These are phyloP conservation scores for Buathra laborator DNA, from an alignment of 2,888 invertebrate species.

Conservation along the genomic window DNA sequence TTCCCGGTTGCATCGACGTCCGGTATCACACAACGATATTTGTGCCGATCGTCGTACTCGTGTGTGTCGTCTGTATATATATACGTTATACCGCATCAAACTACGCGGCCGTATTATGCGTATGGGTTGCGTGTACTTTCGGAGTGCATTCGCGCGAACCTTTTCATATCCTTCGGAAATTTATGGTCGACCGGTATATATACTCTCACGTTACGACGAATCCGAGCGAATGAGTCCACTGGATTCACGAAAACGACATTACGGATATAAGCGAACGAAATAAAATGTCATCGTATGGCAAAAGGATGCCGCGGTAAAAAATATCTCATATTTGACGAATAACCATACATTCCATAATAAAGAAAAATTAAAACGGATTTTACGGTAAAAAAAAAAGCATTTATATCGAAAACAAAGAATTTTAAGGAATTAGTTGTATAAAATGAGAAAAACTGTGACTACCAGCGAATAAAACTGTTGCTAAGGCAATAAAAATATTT, in stretches of 20 bases:
- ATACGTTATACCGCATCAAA: slow-evolving; percentile 2
- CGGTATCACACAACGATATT: slow-evolving; percentile 26
- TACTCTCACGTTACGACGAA: slow-evolving; percentile 1
- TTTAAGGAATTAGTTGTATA: too few species aligned
- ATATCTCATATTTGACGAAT: neutral
- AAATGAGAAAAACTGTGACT: too few species aligned
- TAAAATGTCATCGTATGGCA: neutral
- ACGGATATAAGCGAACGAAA: neutral
- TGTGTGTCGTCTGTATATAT: neutral
- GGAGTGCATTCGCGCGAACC: slow-evolving; percentile 3
- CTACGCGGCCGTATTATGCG: slow-evolving; percentile 25
- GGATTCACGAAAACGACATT: neutral
- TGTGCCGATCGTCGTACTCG: slow-evolving; percentile 1
- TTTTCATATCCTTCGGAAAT: slow-evolving; percentile 14
- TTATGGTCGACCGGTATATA: slow-evolving; percentile 19
- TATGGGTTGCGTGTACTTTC: slow-evolving; percentile 16
- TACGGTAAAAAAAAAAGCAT: neutral
- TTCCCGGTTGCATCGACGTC: slow-evolving; percentile 37
- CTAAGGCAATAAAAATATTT: too few species aligned
- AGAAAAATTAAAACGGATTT: neutral
- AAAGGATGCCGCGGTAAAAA: neutral
- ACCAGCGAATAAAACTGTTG: too few species aligned
- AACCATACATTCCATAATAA: neutral
- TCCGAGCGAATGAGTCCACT: neutral
- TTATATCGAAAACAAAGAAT: neutral